phyloP scores from a whole-genome alignment of 2,888 invertebrate species.

The Plagodis pulveraria region DNA sequence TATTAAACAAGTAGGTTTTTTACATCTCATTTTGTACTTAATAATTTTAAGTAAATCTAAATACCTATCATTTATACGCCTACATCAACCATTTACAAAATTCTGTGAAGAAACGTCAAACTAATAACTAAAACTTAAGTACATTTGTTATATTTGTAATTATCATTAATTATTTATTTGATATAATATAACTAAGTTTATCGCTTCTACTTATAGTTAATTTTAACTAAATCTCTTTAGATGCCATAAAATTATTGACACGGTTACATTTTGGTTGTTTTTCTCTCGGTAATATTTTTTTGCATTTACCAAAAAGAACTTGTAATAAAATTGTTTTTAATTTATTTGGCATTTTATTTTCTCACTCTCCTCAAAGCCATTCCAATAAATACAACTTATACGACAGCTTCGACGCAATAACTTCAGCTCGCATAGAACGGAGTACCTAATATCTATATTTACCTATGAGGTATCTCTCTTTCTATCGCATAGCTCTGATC shows the following conservation, averaged over 20 bases:
- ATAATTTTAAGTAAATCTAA: slow-evolving; percentile 44
- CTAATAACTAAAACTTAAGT: slow-evolving; percentile 40
- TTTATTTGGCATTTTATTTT: slow-evolving; percentile 48
- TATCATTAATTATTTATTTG: slow-evolving; percentile 59
- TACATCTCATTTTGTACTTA: slow-evolving; percentile 47
- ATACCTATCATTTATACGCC: neutral
- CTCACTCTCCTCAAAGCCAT: too few relatives aligned
- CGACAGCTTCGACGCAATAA: too few relatives aligned
- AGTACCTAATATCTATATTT: too few relatives aligned
- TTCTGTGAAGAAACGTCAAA: slow-evolving; percentile 65
- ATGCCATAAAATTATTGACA: slow-evolving; percentile 66
- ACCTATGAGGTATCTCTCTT: too few relatives aligned
- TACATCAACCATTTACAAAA: neutral
- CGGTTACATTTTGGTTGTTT: slow-evolving; percentile 71
- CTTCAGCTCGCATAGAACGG: too few relatives aligned
- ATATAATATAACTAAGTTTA: slow-evolving; percentile 63
- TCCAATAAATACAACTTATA: too few relatives aligned
- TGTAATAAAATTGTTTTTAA: slow-evolving; percentile 69
- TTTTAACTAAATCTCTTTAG: slow-evolving; percentile 58
- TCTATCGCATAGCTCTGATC: too few relatives aligned
- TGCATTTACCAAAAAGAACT: slow-evolving; percentile 83
- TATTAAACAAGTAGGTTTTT: slow-evolving; percentile 10
- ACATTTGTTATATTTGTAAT: slow-evolving; percentile 66
- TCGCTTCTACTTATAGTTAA: slow-evolving; percentile 73
- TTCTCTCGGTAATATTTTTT: slow-evolving; percentile 66